Base-by-base conservation (phyloP, 2,888 invertebrate species). In the Epinotia bilunana region DNA sequence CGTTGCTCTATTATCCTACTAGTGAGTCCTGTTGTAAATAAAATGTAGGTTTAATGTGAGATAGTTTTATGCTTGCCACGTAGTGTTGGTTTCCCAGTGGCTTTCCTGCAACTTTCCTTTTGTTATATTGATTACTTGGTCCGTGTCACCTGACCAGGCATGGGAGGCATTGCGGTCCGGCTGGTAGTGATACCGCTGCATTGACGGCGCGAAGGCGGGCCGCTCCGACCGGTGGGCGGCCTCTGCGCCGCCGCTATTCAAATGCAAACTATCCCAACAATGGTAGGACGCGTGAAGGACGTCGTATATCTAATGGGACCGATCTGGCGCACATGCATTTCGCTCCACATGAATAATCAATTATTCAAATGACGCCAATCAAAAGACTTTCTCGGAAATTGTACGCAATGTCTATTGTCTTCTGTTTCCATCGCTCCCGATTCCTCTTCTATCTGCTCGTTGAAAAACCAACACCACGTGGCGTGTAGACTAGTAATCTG, bases 211-310 rank as follows among this genome's bases (percentile, higher is more conserved):
- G 81, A 83, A 88, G 91, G 90, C 89, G 91, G 85, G 86, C 82
- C 82, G 76, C 78, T 81, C 79, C 84, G 86, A 86, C 83, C 84
- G 84, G 88, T 89, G 89, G 92, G 91, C 91, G 92, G 88, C 87
- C 84, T 85, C 84, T 85, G 84, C 83, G 84, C 87, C 86, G 88
- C 87, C 88, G 88, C 90, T 88, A 92, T 93, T 93, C 90, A 90
- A 91, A 93, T 92, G 91, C 89, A 91, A 91, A 91, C 90, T 88
- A 89, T 86, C 85, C 87, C 85, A 90, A 93, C 93, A 93, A 93
- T 93, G 90, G 93, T 90, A 91, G 91, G 93, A 91, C 93, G 92
- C 91, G 92, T 93, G 92, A 94, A 93, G 93, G 93, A 92, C 93
- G 91, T 87, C 87, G 91, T 86, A 91, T 91, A 92, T 92, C 90